Evolutionary conservation across 2,113 vertebrate species (phyloP).

Genomic region (Lepus americanus): DNA sequence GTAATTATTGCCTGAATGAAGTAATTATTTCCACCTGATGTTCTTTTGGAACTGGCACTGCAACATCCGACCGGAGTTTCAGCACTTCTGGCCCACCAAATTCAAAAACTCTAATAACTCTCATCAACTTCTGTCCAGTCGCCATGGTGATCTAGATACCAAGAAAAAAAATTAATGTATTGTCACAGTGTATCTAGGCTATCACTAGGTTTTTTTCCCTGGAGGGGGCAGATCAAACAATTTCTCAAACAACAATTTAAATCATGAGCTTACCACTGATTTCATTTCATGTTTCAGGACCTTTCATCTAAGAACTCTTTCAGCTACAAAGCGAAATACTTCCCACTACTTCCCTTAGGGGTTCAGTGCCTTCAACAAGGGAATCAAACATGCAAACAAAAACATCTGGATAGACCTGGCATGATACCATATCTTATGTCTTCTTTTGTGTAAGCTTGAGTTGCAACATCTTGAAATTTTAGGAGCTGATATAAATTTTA

Average conservation of each 20-base stretch:
- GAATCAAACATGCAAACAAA: slow-evolving; percentile 63
- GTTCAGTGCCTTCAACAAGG: slow-evolving; percentile 31
- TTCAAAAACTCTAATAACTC: slow-evolving; percentile 92
- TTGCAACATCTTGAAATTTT: slow-evolving; percentile 37
- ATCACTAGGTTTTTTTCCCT: neutral
- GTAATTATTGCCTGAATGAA: neutral
- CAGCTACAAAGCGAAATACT: slow-evolving; percentile 69
- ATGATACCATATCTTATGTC: neutral
- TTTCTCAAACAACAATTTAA: slow-evolving; percentile 69
- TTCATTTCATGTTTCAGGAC: slow-evolving; percentile 60
- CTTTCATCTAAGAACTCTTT: slow-evolving; percentile 70
- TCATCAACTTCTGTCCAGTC: slow-evolving; percentile 90
- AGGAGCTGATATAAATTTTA: slow-evolving; percentile 25
- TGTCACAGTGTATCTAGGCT: slow-evolving; percentile 49
- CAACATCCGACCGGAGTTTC: slow-evolving; percentile 87
- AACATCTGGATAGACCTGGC: slow-evolving; percentile 66
- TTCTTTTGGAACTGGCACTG: slow-evolving; percentile 89
- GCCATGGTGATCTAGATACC: slow-evolving; percentile 86
- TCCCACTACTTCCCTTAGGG: slow-evolving; percentile 2
- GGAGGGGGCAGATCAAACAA: slow-evolving; percentile 64
- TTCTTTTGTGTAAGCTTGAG: slow-evolving; percentile 25
- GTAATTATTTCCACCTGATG: slow-evolving; percentile 88
- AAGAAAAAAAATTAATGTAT: slow-evolving; percentile 21
- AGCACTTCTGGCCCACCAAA: slow-evolving; percentile 95
- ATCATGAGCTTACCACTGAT: slow-evolving; percentile 53